Percentiles rank a stretch among this genome's conserved stretches.
Evolutionary conservation across 2,888 invertebrate species (phyloP).

Genomic region (Rambutsinella grinnellia): DNA sequence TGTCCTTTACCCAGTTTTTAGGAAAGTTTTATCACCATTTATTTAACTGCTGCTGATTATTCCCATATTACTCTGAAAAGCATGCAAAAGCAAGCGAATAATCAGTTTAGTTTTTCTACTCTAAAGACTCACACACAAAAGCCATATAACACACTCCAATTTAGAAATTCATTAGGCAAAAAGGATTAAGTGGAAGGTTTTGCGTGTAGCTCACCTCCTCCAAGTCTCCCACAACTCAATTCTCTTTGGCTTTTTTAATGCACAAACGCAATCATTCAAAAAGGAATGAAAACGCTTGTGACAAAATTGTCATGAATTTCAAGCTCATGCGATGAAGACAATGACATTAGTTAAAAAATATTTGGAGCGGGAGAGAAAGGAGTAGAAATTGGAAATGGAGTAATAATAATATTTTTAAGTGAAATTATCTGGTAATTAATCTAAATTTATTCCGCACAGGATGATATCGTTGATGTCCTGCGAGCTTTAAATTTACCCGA

Average conservation of each 20-base stretch:
- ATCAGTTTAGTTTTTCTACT: too few relatives aligned
- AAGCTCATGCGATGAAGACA: neutral
- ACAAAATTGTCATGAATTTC: too few relatives aligned
- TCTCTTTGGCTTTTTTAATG: constrained; percentile 21
- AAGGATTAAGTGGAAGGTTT: too few relatives aligned
- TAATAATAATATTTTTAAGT: neutral
- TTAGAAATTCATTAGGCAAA: too few relatives aligned
- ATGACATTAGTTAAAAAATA: neutral
- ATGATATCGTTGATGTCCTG: constrained; percentile 66
- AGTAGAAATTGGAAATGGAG: neutral
- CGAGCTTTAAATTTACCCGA: constrained; percentile 66
- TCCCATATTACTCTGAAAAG: too few relatives aligned
- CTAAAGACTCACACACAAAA: too few relatives aligned
- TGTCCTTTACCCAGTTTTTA: too few relatives aligned
- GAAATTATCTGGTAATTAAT: neutral
- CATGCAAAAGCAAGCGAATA: too few relatives aligned
- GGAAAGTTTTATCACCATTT: too few relatives aligned
- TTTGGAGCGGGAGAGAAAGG: neutral
- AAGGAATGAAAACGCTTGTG: too few relatives aligned
- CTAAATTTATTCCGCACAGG: constrained; percentile 42
- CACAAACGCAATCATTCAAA: neutral
- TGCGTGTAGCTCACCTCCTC: constrained; percentile 25
- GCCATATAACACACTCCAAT: too few relatives aligned
- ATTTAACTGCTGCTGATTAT: too few relatives aligned
- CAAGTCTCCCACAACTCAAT: constrained; percentile 26